Base-by-base conservation (phyloP, 2,888 invertebrate species). In the Chouioia cunea region DNA sequence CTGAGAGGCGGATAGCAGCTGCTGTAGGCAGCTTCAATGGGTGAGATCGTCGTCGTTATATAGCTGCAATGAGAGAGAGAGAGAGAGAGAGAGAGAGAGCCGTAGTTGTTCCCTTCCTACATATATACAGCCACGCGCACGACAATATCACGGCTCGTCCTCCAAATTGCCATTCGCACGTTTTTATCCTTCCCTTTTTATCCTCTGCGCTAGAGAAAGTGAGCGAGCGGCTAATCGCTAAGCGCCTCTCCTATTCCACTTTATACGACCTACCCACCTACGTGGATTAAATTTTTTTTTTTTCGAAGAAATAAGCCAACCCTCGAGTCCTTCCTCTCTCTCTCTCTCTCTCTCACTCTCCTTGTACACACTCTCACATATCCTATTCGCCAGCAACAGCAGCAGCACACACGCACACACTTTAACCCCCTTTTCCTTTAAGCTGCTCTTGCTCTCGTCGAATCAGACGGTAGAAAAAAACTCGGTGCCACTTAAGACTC, bases 261-360 rank as follows among this genome's bases (percentile, higher is more conserved):
- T 77, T 77, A 75, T 75, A 77, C 77, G 72, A 71, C 71, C 27
- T 6, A 27, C 27, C n/a, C 27, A 27, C 27, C 72, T 69, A 70
- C 73, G 74, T 66, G 77, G 77, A 80, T 81, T 80, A 79, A 81
- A 80, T 79, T 80, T 78, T 77, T 53, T 79, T 80, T 78, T 77
- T 53, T 36, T 6, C 62, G 50, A 54, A 8, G 22, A 47, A 18
- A 20, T 27, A 23, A 22, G 44, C 20, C 27, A 22, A 8, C 43
- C 22, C 20, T 43, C 23, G 18, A 36, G 43, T 27, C n/a, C 22
- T 23, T 6, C 6, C 6, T 27, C 6, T 16, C 10, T 14, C 36
- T 36, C 36, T n/a, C n/a, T n/a, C n/a, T n/a, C n/a, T n/a, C n/a
- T n/a, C n/a, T n/a, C n/a, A n/a, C n/a, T n/a, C n/a, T n/a, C n/a